phyloP scores from a whole-genome alignment of 1,140 invertebrate species.

The Laodelphax striatellus region DNA sequence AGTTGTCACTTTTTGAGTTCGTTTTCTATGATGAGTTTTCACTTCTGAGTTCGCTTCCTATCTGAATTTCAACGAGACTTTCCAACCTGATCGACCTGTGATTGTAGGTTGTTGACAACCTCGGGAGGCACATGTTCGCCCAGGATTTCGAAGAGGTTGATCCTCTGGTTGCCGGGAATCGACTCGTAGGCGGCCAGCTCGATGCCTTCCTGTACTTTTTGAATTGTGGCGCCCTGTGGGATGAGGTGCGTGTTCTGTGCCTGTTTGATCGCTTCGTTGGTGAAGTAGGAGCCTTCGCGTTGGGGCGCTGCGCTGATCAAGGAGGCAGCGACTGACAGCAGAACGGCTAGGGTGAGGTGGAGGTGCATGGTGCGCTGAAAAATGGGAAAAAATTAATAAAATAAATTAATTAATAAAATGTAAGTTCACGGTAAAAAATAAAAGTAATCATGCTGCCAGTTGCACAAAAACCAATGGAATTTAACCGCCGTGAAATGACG shows the following conservation, averaged over 20 bases:
- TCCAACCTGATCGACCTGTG: slow-evolving; percentile 71
- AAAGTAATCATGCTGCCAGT: too few relatives aligned
- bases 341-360: slow-evolving; percentile 32
- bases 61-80: slow-evolving; percentile 15
- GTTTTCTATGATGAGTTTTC: too few relatives aligned
- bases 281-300: slow-evolving; percentile 65
- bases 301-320: slow-evolving; percentile 44
- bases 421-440: too few relatives aligned
- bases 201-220: slow-evolving; percentile 73
- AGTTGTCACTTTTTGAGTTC: too few relatives aligned
- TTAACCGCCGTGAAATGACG: too few relatives aligned
- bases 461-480: too few relatives aligned
- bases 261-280: slow-evolving; percentile 73
- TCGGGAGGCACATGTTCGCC: slow-evolving; percentile 70
- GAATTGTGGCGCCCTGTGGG: slow-evolving; percentile 72
- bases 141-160: slow-evolving; percentile 67
- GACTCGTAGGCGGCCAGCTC: slow-evolving; percentile 70
- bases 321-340: slow-evolving; percentile 19
- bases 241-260: slow-evolving; percentile 71
- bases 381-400: slow-evolving; percentile 48
- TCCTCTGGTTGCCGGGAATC: slow-evolving; percentile 67
- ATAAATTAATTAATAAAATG: slow-evolving; percentile 28
- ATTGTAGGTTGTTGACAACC: slow-evolving; percentile 74
- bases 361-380: slow-evolving; percentile 35
- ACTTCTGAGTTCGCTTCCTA: too few relatives aligned